A percentile compares a stretch with the other conserved stretches of the same genome.
These are phyloP conservation scores for Pogonomyrmex barbatus DNA, from an alignment of 1,140 invertebrate genomes.

Conservation along the genomic window DNA sequence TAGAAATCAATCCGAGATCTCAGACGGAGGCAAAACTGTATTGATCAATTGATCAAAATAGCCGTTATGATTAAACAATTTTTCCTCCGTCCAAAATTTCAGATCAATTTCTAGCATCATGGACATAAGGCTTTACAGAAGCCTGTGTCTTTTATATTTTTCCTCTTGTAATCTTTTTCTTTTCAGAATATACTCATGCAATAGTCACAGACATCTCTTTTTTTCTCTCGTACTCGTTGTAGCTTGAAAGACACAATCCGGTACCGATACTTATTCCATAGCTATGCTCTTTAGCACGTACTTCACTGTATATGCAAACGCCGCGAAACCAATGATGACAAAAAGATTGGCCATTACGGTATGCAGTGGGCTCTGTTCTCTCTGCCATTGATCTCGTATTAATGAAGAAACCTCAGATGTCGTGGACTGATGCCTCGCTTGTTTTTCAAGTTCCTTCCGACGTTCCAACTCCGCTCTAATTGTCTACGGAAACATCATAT, in stretches of 20 bases:
- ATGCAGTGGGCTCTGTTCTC: conserved; percentile 90
- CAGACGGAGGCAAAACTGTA: too few species aligned
- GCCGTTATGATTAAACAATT: too few species aligned
- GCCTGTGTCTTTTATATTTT: background rate
- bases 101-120: too few species aligned
- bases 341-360: conserved; percentile 92
- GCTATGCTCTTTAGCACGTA: conserved; percentile 90
- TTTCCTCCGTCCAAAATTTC: too few species aligned
- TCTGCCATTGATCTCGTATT: conserved; percentile 86
- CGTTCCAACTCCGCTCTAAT: conserved; percentile 84
- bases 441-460: conserved; percentile 84
- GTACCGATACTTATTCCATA: conserved; percentile 77
- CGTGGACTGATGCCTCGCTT: conserved; percentile 79
- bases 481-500: conserved; percentile 71
- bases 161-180: background rate
- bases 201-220: conserved; percentile 47
- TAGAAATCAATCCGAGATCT: too few species aligned
- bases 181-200: conserved; percentile 46
- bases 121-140: too few species aligned
- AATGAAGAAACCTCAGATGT: conserved; percentile 82
- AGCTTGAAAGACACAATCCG: conserved; percentile 17
- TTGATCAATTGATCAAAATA: too few species aligned
- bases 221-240: background rate
- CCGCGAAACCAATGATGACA: conserved; percentile 93
- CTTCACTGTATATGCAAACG: conserved; percentile 94